Base-by-base conservation (phyloP, 2,888 invertebrate genomes). In the Limnephilus marmoratus region DNA sequence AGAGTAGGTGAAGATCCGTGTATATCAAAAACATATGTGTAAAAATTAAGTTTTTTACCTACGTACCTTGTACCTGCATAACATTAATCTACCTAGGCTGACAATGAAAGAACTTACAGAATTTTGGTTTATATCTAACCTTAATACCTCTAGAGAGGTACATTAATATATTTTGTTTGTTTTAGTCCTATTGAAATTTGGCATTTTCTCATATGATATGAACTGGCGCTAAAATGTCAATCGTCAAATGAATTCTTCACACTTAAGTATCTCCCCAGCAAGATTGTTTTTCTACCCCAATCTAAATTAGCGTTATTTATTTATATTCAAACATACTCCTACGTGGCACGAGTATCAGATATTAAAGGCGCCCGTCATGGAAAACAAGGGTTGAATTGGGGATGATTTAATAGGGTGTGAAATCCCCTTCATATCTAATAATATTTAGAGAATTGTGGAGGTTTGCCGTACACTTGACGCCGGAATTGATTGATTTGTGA, bases 381-480 rank as follows among this genome's bases (percentile, higher is more conserved):
- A 37, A 37, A 83, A 68, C 68, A 68, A 68, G 68, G 24, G 9
- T 24, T 68, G 68, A 68, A 83, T 83, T 45, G 45, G 45, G 49
- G 86, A 45, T 86, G 45, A 86, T 45, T 86, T 86, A 86, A 86
- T 37, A 86, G 86, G 86, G 49, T 86, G 49, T 45, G 86, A 86
- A 86, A 29, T 86, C n/a, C 29, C 49, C 29, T 49, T 41, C 45
- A 15, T 29, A 49, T 29, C 68, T 7, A 68, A 68, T 24, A n/a
- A n/a, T 68, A n/a, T 68, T 68, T 68, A 7, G 9, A 68, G 13
- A 29, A 86, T 37, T 29, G 15, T 15, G 37, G 11, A 86, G 18
- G 15, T 45, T 37, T 45, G 13, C 13, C 49, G 86, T 49, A 29
- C 45, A 86, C 86, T 86, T 86, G 86, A 86, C 49, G 15, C 86